Base-by-base conservation (phyloP, 2,888 invertebrate species). In the Dryadula phaetusa region DNA sequence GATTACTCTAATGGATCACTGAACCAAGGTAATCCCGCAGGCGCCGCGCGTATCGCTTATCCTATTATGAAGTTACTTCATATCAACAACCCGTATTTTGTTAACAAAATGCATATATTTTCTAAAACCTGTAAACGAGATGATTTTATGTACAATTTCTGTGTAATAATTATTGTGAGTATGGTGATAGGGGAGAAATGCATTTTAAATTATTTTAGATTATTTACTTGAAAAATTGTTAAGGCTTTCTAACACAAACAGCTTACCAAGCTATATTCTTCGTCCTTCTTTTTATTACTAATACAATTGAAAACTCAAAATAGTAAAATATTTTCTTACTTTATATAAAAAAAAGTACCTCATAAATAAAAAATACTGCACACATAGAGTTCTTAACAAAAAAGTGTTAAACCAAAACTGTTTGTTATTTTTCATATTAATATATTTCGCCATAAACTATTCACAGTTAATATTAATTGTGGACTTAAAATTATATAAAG, bases 41-140 rank as follows among this genome's bases (percentile, higher is more conserved):
- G 85, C 85, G 85, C 85, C 85, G 70, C 76, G 62, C 72, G 66
- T 75, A 76, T 76, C 79, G 67, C 73, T 76, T 79, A 82, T 82
- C 81, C 81, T 81, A 82, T 83, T 82, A 82, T 56, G 28, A 25
- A 47, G 47, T 22, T 65, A 52, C 34, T 64, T 22, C 20, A 56
- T 54, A 70, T 66, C 66, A 40, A 62, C 62, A 66, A 56, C 44
- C 67, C 58, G 40, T 52, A 42, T 63, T 58, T 37, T 44, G 28
- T 28, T 18, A 56, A 44, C 46, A 37, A 22, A 37, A 20, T 34
- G 20, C 14, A 7, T 54, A 37, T 20, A 37, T 37, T 18, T 18
- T 12, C 12, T 6, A n/a, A 12, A 37, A 20, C 14, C n/a, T 16
- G 40, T 40, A n/a, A 8, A 22, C 40, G 22, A n/a, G 3, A 7